Base-by-base conservation (phyloP, 2,113 vertebrate genomes). In the Elaphurus davidianus region DNA sequence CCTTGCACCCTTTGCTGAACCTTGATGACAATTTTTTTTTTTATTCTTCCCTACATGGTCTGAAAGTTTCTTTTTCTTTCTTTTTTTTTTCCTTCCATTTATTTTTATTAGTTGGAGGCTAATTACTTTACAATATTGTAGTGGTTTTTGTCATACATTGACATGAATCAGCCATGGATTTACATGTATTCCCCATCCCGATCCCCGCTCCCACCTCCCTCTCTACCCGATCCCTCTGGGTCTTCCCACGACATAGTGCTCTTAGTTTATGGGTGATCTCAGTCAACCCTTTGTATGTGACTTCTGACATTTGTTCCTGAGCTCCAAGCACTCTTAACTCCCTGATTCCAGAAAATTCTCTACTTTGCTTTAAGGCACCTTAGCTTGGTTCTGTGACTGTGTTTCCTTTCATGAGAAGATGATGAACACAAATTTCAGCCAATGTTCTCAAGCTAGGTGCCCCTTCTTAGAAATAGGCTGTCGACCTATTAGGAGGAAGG, bases 1-100 rank as follows among this genome's bases (percentile, higher is more conserved):
- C 99, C 99, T 81, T 99, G 99, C 25, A 99, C 99, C 98, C 99
- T 99, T 99, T 99, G 98, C 74, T 28, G 40, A 78, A 45, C 0
- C 40, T 28, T 28, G 40, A 28, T 8, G 40, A 78, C 25, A 45
- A 45, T 76, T 45, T 71, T 78, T 12, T 23, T 57, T 27, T 78
- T 45, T 28, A 45, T 43, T 16, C 40, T 78, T 78, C 40, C 25
- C 40, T 40, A 28, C 74, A 15, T 16, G 40, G 6, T 78, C 40
- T 45, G 40, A 28, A 78, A 45, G 23, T 0, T 45, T 76, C 25
- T 45, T 27, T 76, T 45, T 45, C 13, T 45, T 45, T 78, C 25
- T 15, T 45, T 45, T 45, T 45, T 45, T 45, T 1, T 45, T 43
- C 6, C 43, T 7, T 45, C 43, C 43, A 45, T 45, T 45, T 45